phyloP scores from a whole-genome alignment of 1,140 invertebrate species.

The Caenorhabditis latens region DNA sequence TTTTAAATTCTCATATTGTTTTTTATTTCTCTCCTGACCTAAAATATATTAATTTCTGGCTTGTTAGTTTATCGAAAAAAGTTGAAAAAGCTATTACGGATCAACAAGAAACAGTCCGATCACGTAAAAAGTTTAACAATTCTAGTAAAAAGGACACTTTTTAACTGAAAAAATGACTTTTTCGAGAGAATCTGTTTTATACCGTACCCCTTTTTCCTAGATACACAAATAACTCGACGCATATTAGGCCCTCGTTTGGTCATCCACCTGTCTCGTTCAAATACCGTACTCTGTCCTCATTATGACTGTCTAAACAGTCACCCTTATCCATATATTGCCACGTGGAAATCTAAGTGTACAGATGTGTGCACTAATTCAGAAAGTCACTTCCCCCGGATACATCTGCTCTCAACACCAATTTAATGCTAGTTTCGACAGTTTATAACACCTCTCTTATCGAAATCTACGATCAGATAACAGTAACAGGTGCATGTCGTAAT shows the following conservation, averaged over 20 bases:
- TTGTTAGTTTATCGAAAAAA: no score
- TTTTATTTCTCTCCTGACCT: no score
- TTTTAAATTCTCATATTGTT: no score
- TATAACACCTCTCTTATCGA: conserved; percentile 20
- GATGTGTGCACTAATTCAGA: background rate
- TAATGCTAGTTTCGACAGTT: background rate
- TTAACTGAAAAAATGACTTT: no score
- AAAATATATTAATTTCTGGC: no score
- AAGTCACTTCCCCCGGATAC: conserved; percentile 14
- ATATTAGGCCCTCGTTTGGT: background rate
- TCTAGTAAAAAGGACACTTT: no score
- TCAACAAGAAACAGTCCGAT: no score
- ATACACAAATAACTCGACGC: no score
- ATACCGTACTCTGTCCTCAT: background rate
- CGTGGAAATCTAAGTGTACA: background rate
- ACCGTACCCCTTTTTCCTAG: no score
- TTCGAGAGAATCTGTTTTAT: no score
- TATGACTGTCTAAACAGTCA: background rate
- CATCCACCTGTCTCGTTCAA: background rate
- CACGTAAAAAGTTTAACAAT: no score
- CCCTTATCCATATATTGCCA: background rate
- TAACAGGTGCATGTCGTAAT: conserved; percentile 6
- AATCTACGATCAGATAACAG: conserved; percentile 8
- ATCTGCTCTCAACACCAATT: conserved; percentile 46
- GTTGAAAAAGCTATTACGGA: no score